Conservation (phyloP, 2,113 vertebrate genomes). For the Macrotus californicus region DNA sequence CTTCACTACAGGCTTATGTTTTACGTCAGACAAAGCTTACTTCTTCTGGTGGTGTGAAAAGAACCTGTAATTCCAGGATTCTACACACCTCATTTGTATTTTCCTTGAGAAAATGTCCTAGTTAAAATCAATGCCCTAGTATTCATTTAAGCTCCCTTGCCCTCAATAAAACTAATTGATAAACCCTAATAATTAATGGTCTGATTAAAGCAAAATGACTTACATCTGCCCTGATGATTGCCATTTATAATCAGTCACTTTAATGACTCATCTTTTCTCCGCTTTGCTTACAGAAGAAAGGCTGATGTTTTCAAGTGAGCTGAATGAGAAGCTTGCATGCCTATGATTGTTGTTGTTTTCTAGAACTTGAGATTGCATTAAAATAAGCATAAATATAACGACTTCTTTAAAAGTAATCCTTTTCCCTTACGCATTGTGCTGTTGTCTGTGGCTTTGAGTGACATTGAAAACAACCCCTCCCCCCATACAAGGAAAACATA, state of each 20-base stretch:
- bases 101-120: conserved; percentile 59
- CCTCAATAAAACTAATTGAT: conserved; percentile 74
- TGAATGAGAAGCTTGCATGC: conserved; percentile 8
- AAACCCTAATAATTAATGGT: conserved; percentile 74
- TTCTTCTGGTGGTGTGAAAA: conserved; percentile 17
- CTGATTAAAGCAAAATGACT: conserved; percentile 73
- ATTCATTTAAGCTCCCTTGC: conserved; percentile 65
- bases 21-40: background rate
- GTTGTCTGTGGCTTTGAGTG: background rate
- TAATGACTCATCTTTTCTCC: conserved; percentile 62
- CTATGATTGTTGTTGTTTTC: conserved; percentile 27
- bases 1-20: conserved; percentile 8
- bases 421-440: conserved; percentile 26
- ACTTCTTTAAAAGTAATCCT: conserved; percentile 32
- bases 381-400: conserved; percentile 26
- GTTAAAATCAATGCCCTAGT: conserved; percentile 68
- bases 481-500: background rate
- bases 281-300: conserved; percentile 63
- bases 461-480: background rate
- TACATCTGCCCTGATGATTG: conserved; percentile 66
- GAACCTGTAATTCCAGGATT: conserved; percentile 15
- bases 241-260: conserved; percentile 62
- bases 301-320: conserved; percentile 34
- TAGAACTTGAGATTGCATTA: conserved; percentile 38
- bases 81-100: conserved; percentile 58